Conservation (phyloP, 2,888 invertebrate genomes). For the Zygothrica quintamaculata region DNA sequence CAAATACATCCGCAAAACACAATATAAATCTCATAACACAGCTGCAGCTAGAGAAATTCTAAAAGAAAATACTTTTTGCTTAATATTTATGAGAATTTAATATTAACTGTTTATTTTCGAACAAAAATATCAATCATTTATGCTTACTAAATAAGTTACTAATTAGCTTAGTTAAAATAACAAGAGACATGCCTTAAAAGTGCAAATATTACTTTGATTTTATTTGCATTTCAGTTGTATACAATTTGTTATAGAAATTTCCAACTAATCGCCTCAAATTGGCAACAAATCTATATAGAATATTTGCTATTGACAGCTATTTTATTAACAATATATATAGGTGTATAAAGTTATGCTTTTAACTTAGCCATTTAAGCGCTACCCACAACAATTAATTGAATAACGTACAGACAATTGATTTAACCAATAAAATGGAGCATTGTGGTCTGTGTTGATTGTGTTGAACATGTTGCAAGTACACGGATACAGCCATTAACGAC, state of each 20-base stretch:
- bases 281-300: not conserved
- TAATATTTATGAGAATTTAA: too few relatives aligned
- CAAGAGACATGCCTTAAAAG: too few relatives aligned
- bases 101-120: too few relatives aligned
- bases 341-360: not conserved
- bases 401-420: constrained; percentile 38
- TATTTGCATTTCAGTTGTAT: too few relatives aligned
- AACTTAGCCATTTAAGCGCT: constrained; percentile 7
- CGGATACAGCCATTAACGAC: constrained; percentile 29
- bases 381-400: constrained; percentile 40
- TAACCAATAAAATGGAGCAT: constrained; percentile 35
- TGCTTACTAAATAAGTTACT: too few relatives aligned
- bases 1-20: constrained; percentile 1
- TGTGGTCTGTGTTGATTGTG: constrained; percentile 26
- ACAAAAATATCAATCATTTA: too few relatives aligned
- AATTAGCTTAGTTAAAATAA: too few relatives aligned
- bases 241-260: constrained; percentile 11
- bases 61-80: too few relatives aligned
- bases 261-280: constrained; percentile 1
- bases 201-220: too few relatives aligned
- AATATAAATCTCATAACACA: not conserved
- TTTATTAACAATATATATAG: not conserved
- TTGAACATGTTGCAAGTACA: not conserved
- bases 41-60: too few relatives aligned
- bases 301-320: constrained; percentile 1